Conservation (phyloP, 2,888 invertebrate species). For the Agriopis leucophaearia region DNA sequence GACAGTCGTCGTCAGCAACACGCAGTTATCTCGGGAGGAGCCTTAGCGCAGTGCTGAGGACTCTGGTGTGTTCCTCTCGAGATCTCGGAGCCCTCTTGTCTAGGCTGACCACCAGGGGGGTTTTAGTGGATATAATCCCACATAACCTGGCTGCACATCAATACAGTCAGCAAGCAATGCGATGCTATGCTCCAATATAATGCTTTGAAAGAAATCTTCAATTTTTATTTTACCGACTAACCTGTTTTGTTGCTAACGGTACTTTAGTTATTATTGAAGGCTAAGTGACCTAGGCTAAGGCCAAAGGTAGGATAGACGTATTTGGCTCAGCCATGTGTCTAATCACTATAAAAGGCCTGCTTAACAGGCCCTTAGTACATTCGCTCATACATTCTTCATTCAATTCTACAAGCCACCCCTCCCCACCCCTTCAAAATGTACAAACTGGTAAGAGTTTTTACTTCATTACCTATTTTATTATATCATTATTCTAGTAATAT, state of each 20-base stretch:
- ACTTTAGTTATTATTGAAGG: constrained; percentile 59
- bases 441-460: constrained; percentile 84
- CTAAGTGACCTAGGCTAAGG: constrained; percentile 75
- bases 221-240: not conserved
- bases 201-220: too few relatives aligned
- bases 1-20: too few relatives aligned
- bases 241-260: constrained; percentile 64
- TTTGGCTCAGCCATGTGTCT: constrained; percentile 75
- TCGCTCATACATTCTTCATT: constrained; percentile 73
- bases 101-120: too few relatives aligned
- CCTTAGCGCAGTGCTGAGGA: too few relatives aligned
- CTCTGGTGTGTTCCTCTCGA: too few relatives aligned
- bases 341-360: constrained; percentile 77
- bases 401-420: constrained; percentile 62
- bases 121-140: too few relatives aligned
- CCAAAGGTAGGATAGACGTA: constrained; percentile 77
- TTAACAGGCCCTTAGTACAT: constrained; percentile 70
- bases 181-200: too few relatives aligned
- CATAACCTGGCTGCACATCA: too few relatives aligned
- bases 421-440: constrained; percentile 82
- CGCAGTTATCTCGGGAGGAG: too few relatives aligned
- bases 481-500: not conserved
- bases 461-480: constrained; percentile 2
- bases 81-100: too few relatives aligned
- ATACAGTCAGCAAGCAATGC: too few relatives aligned